A percentile compares a stretch with the other conserved stretches of the same genome.
phyloP scores from a whole-genome alignment of 2,888 invertebrate genomes.

The Synanthedon vespiformis region DNA sequence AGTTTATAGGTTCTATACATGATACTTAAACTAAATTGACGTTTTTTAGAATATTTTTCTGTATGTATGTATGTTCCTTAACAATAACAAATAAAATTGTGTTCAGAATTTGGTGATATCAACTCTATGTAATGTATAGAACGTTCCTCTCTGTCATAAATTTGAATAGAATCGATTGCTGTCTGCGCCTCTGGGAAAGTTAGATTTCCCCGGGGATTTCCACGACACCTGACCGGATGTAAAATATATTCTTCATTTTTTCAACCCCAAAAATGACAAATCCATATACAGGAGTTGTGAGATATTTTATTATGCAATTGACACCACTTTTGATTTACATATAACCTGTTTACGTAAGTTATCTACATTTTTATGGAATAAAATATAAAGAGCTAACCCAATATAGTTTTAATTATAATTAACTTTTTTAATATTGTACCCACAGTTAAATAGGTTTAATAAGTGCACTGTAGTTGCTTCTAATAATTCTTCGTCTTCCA shows the following conservation, averaged over 20 bases:
- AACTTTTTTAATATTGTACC: too few species aligned
- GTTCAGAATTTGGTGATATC: conserved; percentile 15
- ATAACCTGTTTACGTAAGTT: too few species aligned
- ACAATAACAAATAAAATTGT: background rate
- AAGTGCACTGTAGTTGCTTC: background rate
- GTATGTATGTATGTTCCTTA: too few species aligned
- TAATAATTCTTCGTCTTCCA: background rate
- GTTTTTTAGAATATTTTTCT: too few species aligned
- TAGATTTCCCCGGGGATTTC: conserved; percentile 66
- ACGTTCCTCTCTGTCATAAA: conserved; percentile 67
- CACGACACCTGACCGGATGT: conserved; percentile 69
- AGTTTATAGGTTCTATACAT: too few species aligned
- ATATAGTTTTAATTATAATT: too few species aligned
- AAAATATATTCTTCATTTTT: conserved; percentile 62
- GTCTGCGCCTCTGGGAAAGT: conserved; percentile 69
- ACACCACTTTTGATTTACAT: too few species aligned
- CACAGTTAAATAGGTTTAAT: background rate
- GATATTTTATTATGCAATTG: background rate
- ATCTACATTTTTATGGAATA: too few species aligned
- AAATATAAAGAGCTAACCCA: too few species aligned
- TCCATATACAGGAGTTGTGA: background rate
- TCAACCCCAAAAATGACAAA: conserved; percentile 25
- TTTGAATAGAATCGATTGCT: conserved; percentile 71
- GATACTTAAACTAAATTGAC: too few species aligned
- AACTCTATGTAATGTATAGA: conserved; percentile 31